Percentiles rank a stretch among this genome's conserved stretches.
Evolutionary conservation across 1,140 invertebrate genomes (phyloP).

Genomic region (Aphidius ervi): DNA sequence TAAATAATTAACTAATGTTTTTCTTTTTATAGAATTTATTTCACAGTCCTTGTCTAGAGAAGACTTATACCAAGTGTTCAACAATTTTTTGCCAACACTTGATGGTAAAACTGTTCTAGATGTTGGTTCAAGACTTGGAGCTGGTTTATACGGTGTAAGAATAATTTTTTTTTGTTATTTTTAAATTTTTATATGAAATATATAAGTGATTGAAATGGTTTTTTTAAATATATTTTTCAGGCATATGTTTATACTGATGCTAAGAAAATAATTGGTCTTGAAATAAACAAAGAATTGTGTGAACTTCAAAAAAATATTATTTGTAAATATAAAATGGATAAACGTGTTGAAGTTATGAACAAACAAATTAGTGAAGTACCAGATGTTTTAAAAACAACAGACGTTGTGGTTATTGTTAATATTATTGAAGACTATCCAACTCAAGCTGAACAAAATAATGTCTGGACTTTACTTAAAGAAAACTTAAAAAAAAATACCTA

Average conservation of each 20-base stretch:
- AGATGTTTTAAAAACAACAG: slow-evolving; percentile 55
- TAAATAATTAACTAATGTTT: no score
- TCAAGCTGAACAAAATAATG: slow-evolving; percentile 53
- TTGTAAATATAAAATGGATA: slow-evolving; percentile 54
- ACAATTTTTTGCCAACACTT: slow-evolving; percentile 58
- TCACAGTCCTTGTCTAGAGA: slow-evolving; percentile 66
- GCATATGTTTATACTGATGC: slow-evolving; percentile 63
- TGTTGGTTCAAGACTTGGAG: slow-evolving; percentile 67
- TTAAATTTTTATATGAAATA: not conserved
- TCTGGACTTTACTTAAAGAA: slow-evolving; percentile 60
- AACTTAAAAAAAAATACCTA: slow-evolving; percentile 56
- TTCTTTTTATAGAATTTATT: slow-evolving; percentile 59
- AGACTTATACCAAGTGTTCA: slow-evolving; percentile 62
- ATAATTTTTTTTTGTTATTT: not conserved
- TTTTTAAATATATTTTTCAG: slow-evolving; percentile 43
- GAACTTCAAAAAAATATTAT: slow-evolving; percentile 59
- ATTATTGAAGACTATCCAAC: slow-evolving; percentile 65
- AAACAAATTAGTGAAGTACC: slow-evolving; percentile 56
- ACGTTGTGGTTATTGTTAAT: slow-evolving; percentile 63
- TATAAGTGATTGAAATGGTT: not conserved
- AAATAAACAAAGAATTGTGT: slow-evolving; percentile 68
- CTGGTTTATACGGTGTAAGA: slow-evolving; percentile 65
- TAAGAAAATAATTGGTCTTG: slow-evolving; percentile 62
- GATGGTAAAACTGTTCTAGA: slow-evolving; percentile 62
- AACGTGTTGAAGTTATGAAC: slow-evolving; percentile 58